phyloP scores from a whole-genome alignment of 2,888 invertebrate genomes.

The Oxycera nigricornis region DNA sequence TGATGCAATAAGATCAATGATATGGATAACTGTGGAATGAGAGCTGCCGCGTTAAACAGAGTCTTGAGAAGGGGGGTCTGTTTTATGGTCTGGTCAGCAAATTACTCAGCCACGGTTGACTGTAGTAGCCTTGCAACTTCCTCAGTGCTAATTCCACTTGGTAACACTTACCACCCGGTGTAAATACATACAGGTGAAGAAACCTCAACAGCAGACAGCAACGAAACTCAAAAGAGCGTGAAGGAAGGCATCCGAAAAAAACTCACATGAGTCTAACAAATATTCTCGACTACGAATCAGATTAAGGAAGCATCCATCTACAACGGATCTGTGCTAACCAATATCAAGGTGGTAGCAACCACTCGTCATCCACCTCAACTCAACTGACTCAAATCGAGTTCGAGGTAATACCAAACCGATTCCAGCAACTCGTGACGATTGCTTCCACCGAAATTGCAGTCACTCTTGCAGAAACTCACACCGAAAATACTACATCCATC shows the following conservation, averaged over 20 bases:
- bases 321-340: conserved; percentile 5
- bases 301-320: conserved; percentile 30
- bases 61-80: too few species aligned
- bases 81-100: too few species aligned
- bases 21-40: too few species aligned
- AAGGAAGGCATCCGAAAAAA: conserved; percentile 1
- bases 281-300: not conserved
- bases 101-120: too few species aligned
- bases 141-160: too few species aligned
- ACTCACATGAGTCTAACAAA: not conserved
- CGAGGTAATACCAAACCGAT: not conserved
- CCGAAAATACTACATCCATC: too few species aligned
- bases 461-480: not conserved
- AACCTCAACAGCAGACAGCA: not conserved
- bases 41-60: too few species aligned
- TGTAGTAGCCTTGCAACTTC: too few species aligned
- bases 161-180: too few species aligned
- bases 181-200: not conserved
- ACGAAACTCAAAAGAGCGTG: conserved; percentile 22
- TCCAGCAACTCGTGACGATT: not conserved
- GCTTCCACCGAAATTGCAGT: not conserved
- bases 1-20: too few species aligned
- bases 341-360: conserved; percentile 1
- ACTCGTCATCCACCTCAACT: not conserved
- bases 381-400: conserved; percentile 14